A percentile compares a stretch with the other conserved stretches of the same genome.
phyloP scores from a whole-genome alignment of 30 jellyfish, hydroid and myxozoan genomes.

The Hydractinia echinata region DNA sequence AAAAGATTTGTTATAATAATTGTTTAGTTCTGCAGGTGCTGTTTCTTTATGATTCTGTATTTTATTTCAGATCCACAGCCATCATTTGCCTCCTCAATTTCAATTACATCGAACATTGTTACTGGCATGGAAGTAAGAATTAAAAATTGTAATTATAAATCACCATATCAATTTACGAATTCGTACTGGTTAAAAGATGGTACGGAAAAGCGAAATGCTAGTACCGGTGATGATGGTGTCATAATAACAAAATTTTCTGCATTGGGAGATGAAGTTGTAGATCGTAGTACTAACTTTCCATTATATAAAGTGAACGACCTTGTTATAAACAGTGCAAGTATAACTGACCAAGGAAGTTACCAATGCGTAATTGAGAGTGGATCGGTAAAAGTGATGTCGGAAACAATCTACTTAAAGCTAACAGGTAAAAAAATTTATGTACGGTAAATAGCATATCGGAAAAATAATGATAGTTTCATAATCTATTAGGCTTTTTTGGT shows the following conservation, averaged over 20 bases:
- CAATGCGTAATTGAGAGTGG: constrained; percentile 3
- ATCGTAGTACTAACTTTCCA: neutral
- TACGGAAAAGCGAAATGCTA: neutral
- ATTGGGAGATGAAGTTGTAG: neutral
- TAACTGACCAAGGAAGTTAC: neutral
- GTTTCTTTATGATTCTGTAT: no score
- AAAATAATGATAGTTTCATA: no score
- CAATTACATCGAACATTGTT: neutral
- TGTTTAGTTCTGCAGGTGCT: no score
- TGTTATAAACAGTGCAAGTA: neutral
- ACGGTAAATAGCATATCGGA: no score
- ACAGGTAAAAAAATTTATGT: neutral
- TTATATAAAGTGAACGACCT: neutral
- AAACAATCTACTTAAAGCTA: neutral
- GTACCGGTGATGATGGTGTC: neutral
- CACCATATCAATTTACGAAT: neutral
- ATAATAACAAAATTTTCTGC: neutral
- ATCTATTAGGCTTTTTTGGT: no score
- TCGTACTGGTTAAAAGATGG: constrained; percentile 18
- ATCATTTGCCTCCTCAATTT: neutral
- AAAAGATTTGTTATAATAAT: no score
- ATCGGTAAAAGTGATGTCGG: neutral
- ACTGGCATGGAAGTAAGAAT: neutral
- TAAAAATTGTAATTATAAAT: neutral
- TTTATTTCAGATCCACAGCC: neutral